These are phyloP conservation scores for Leucoptera coffeella DNA, from an alignment of 2,888 invertebrate species.

Conservation along the genomic window DNA sequence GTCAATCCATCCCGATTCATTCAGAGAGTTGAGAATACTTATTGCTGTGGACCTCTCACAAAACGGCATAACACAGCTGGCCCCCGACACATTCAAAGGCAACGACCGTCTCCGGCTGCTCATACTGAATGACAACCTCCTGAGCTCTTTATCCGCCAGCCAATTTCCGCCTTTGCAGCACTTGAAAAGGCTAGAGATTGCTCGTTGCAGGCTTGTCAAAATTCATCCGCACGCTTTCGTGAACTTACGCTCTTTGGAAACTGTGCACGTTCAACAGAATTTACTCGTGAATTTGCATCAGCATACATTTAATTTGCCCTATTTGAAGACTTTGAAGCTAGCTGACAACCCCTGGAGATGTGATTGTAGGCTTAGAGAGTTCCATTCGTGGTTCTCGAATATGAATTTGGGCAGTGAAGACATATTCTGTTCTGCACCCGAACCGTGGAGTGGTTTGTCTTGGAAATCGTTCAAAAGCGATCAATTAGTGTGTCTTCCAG, in stretches of 20 bases:
- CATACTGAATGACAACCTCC: constrained; percentile 75
- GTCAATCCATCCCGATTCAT: constrained; percentile 73
- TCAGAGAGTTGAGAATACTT: constrained; percentile 75
- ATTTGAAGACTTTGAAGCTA: constrained; percentile 70
- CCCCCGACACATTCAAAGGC: constrained; percentile 75
- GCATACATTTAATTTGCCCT: constrained; percentile 35
- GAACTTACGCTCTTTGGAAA: constrained; percentile 69
- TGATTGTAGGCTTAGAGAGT: constrained; percentile 77
- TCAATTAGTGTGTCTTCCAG: constrained; percentile 78
- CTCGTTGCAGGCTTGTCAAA: constrained; percentile 66
- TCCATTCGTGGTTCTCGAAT: constrained; percentile 75
- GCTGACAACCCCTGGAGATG: constrained; percentile 88
- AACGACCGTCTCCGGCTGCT: constrained; percentile 74
- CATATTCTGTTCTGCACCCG: constrained; percentile 66
- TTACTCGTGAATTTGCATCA: constrained; percentile 61
- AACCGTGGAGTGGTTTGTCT: constrained; percentile 54
- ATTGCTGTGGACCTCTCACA: constrained; percentile 82
- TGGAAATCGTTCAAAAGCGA: constrained; percentile 71
- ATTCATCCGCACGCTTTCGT: constrained; percentile 72
- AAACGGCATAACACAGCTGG: constrained; percentile 67
- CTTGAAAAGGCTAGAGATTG: constrained; percentile 73
- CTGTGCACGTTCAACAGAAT: constrained; percentile 77
- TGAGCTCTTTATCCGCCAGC: constrained; percentile 61
- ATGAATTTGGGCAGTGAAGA: constrained; percentile 72
- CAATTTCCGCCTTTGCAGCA: constrained; percentile 79